Conservation (phyloP, 2,888 invertebrate genomes). For the Merodon equestris region DNA sequence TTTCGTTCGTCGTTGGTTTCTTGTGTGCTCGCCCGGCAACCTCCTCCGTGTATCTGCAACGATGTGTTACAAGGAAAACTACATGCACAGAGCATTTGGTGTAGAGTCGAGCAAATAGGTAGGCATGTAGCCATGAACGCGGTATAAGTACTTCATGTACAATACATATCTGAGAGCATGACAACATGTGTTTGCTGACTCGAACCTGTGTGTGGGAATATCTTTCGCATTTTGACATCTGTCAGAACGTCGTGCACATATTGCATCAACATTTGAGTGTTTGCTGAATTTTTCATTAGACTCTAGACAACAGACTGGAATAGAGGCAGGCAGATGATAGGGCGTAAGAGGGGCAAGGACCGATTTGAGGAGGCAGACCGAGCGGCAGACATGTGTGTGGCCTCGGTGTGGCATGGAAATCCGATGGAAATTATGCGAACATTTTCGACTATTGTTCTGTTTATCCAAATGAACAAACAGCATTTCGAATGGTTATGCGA, state of each 20-base stretch:
- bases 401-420: too few species aligned
- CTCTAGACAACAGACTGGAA: conserved; percentile 1
- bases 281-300: conserved; percentile 9
- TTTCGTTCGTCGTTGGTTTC: background rate
- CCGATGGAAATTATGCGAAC: conserved; percentile 17
- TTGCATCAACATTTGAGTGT: conserved; percentile 16
- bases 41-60: conserved; percentile 1
- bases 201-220: conserved; percentile 32
- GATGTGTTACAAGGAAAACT: conserved; percentile 51
- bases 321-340: too few species aligned
- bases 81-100: conserved; percentile 1
- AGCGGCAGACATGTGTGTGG: conserved; percentile 1
- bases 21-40: background rate
- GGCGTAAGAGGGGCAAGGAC: too few species aligned
- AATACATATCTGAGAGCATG: background rate
- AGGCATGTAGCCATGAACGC: conserved; percentile 1
- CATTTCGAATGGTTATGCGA: conserved; percentile 24
- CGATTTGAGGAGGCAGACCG: background rate
- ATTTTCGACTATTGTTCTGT: conserved; percentile 24
- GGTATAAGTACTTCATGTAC: conserved; percentile 29
- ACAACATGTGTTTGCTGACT: conserved; percentile 13
- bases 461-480: conserved; percentile 16
- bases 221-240: conserved; percentile 30
- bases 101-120: background rate
- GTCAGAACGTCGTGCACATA: conserved; percentile 29